phyloP scores from a whole-genome alignment of 2,797 vertebrate genomes.

The Monodelphis domestica region DNA sequence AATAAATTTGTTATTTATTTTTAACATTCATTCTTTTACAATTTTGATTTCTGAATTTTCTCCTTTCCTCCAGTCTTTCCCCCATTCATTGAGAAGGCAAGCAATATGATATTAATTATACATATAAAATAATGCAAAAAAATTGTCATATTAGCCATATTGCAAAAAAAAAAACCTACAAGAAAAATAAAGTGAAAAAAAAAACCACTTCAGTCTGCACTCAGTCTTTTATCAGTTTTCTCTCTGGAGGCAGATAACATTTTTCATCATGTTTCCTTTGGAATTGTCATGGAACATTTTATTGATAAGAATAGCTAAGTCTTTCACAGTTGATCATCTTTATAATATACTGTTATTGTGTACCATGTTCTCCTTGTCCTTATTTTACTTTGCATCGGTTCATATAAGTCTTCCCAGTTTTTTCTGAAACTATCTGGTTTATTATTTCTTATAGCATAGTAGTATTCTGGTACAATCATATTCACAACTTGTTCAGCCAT shows the following conservation, averaged over 20 bases:
- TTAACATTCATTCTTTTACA: neutral
- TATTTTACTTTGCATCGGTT: neutral
- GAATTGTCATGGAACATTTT: neutral
- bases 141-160: neutral
- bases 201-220: neutral
- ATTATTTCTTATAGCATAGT: too few species aligned
- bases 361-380: neutral
- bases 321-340: neutral
- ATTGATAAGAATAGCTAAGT: neutral
- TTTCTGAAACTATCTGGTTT: too few species aligned
- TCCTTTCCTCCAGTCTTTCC: neutral
- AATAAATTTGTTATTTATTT: neutral
- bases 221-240: neutral
- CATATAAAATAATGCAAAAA: neutral
- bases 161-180: neutral
- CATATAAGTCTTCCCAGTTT: too few species aligned
- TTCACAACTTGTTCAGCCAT: too few species aligned
- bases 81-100: neutral
- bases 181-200: neutral
- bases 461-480: too few species aligned
- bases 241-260: too few species aligned
- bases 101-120: neutral
- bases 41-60: neutral
- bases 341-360: neutral
- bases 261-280: neutral